Evolutionary conservation across 2,888 invertebrate genomes (phyloP), one percentile per base, ranked within the genome.

Genomic region (Fragum fragum): DNA sequence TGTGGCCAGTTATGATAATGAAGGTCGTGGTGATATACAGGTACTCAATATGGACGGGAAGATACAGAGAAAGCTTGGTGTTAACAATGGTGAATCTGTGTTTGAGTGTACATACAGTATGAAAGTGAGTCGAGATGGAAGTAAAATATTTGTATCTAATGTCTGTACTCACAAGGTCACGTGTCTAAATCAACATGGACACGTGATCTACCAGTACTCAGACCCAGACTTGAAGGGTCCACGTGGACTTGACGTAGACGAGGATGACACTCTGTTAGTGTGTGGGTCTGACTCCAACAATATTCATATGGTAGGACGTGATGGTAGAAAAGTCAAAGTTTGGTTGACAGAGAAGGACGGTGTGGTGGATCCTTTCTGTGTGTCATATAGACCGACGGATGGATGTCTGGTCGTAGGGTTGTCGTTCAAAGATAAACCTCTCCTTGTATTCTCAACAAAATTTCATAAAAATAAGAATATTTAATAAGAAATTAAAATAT

Each of bases 321-420:
- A 26, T 57, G 57, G 57, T 57, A 26, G 57, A 26, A 57, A 57
- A 26, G 57, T 57, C 3, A 57, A 57, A 26, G 57, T 26, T 11
- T 57, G 21, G 57, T 57, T 57, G 57, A 26, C 57, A 57, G 3
- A 57, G 57, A 57, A 57, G 57, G 57, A 57, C 26, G 57, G 57
- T 21, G 26, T 57, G 26, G 23, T 26, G 21, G 5, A 57, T 26
- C 57, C 57, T 6, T 9, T 23, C 3, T 57, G 57, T 57, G 26
- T 57, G 26, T 57, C 57, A 3, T 57, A 57, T 26, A 57, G 57
- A 26, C 18, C 2, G 23, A 57, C 3, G 1, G 57, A 57, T 57
- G 57, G 57, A 14, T n/a, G 21, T 57, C 57, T 57, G 1, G 57
- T 26, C 5, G 57, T 57, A 3, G 57, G 57, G 18, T 57, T 23